phyloP scores from a whole-genome alignment of 2,113 vertebrate species.

The Caracal caracal region DNA sequence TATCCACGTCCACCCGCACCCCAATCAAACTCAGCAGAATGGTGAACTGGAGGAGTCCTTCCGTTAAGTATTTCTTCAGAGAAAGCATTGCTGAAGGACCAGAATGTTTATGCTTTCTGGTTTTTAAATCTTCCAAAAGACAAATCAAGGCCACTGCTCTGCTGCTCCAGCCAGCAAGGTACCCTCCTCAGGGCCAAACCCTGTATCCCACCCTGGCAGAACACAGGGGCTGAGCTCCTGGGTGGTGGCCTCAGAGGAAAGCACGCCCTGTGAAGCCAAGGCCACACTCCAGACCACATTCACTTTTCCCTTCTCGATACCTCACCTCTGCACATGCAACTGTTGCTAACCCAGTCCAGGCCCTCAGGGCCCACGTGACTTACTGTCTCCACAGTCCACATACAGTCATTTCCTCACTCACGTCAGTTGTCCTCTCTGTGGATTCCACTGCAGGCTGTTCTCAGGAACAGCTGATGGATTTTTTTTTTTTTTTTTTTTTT shows the following conservation, averaged over 20 bases:
- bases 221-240: slow-evolving; percentile 53
- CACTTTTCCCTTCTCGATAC: slow-evolving; percentile 60
- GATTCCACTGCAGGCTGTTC: slow-evolving; percentile 65
- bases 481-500: slow-evolving; percentile 5
- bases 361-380: slow-evolving; percentile 70
- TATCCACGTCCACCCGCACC: slow-evolving; percentile 98
- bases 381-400: slow-evolving; percentile 84
- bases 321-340: slow-evolving; percentile 52
- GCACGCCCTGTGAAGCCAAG: slow-evolving; percentile 55
- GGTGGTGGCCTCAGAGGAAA: slow-evolving; percentile 61
- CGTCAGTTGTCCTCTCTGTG: slow-evolving; percentile 55
- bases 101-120: slow-evolving; percentile 77
- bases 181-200: slow-evolving; percentile 61
- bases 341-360: slow-evolving; percentile 36
- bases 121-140: slow-evolving; percentile 81
- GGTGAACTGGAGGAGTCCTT: slow-evolving; percentile 99
- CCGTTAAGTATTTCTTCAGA: slow-evolving; percentile 99
- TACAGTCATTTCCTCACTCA: slow-evolving; percentile 73
- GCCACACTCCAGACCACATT: slow-evolving; percentile 69
- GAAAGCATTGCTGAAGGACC: slow-evolving; percentile 96
- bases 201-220: slow-evolving; percentile 56
- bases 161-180: slow-evolving; percentile 68
- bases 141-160: slow-evolving; percentile 76
- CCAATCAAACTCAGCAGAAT: slow-evolving; percentile 98
- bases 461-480: slow-evolving; percentile 24